Evolutionary conservation across 2,113 vertebrate species (phyloP), one percentile per base, ranked within the genome.

Genomic region (Sialia sialis): DNA sequence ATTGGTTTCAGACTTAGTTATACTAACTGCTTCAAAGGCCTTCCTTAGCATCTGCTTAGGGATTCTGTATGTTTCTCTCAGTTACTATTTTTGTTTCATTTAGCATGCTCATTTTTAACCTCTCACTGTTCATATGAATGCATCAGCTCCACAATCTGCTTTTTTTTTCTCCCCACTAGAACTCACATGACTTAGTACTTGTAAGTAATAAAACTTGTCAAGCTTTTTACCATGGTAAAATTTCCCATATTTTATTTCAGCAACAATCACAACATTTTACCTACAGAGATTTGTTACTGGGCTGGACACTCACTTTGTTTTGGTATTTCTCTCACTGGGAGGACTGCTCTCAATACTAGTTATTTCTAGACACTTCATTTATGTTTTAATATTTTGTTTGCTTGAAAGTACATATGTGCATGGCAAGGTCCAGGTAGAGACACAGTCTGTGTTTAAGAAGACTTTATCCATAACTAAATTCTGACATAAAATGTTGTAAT

Each of bases 1-100:
- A 83, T 96, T 96, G 96, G 95, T 96, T 97, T 97, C 96, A 95
- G 93, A 91, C 95, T 91, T 95, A 94, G 89, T 96, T 91, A 93
- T 93, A 93, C 82, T 63, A 93, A 94, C 93, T 90, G 95, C 96
- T 96, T 96, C 94, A 95, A 95, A 95, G 94, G 93, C 94, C 93
- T 91, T 94, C 84, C 94, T 80, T 80, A 85, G 63, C 82, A 90
- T 95, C 90, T 97, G 80, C 91, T 97, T 95, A 94, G 89, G 95
- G 96, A 96, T 89, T 93, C 94, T 95, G 34, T 73, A 77, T 96
- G 93, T 94, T 96, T 95, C 95, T 44, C 74, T 82, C 77, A 62
- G 89, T 91, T 95, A 89, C 93, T 97, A 89, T 96, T 96, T 95
- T 91, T 93, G 75, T 95, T 86, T 90, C 69, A 38, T 96, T 95